Conservation (phyloP, 2,797 vertebrate species). For the Varecia variegata region DNA sequence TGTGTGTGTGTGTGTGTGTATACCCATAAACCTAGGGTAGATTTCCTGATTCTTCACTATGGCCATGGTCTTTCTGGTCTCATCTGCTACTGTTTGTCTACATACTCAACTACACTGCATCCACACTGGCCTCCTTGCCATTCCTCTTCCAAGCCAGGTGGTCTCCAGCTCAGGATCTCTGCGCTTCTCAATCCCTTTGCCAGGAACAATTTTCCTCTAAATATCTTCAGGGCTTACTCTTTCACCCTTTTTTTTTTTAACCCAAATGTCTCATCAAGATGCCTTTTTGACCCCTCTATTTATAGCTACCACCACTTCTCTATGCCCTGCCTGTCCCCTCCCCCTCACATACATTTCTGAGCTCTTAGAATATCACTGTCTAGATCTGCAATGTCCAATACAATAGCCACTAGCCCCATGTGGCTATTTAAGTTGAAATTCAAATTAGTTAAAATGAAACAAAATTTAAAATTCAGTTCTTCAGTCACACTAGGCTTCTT, state of each 20-base stretch:
- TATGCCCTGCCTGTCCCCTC: fast-evolving
- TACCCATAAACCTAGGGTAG: neutral
- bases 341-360: neutral
- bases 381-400: neutral
- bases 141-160: neutral
- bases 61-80: neutral
- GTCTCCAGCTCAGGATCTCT: neutral
- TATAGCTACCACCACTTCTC: neutral
- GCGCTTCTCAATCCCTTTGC: neutral
- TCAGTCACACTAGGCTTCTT: neutral
- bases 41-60: neutral
- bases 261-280: neutral
- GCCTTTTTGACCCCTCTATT: neutral
- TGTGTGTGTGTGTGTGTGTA: neutral
- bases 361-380: neutral
- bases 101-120: fast-evolving
- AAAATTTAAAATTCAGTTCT: neutral
- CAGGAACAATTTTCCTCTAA: neutral
- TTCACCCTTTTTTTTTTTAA: neutral
- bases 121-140: neutral
- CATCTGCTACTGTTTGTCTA: neutral
- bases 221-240: neutral
- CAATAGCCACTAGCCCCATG: neutral
- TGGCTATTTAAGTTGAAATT: neutral
- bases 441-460: neutral